Conservation (phyloP, 2,888 invertebrate species). For the Drosophila neoperkinsi region DNA sequence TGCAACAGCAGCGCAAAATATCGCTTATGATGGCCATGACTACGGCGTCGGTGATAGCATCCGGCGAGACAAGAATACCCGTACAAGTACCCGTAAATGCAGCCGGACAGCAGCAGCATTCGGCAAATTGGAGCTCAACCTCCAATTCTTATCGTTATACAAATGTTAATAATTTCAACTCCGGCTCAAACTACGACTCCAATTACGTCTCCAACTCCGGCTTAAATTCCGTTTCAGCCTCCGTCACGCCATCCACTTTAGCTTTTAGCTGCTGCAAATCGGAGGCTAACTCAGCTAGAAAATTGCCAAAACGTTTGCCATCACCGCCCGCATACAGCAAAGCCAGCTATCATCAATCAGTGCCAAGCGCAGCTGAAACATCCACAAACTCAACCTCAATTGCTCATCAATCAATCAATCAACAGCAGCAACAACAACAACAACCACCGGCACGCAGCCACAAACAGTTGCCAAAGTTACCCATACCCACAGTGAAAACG, state of each 20-base stretch:
- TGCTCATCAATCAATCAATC: conserved; percentile 18
- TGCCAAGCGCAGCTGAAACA: conserved; percentile 11
- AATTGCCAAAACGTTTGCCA: conserved; percentile 80
- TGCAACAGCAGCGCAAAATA: conserved; percentile 71
- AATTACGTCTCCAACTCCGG: background rate
- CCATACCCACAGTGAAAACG: conserved; percentile 31
- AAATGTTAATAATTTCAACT: conserved; percentile 13
- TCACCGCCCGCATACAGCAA: conserved; percentile 49
- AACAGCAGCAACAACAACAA: conserved; percentile 24
- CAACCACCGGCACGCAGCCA: conserved; percentile 28
- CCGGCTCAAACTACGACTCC: background rate
- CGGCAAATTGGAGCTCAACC: conserved; percentile 21
- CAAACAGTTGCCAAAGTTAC: conserved; percentile 79
- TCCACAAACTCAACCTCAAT: conserved; percentile 14
- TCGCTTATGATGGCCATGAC: conserved; percentile 81
- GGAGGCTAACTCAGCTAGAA: conserved; percentile 56
- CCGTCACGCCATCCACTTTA: conserved; percentile 1
- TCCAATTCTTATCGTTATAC: conserved; percentile 3
- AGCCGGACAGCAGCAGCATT: conserved; percentile 14
- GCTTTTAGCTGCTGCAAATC: conserved; percentile 17
- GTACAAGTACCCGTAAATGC: conserved; percentile 24
- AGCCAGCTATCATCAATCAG: conserved; percentile 30
- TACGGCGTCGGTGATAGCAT: conserved; percentile 83
- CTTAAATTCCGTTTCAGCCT: background rate
- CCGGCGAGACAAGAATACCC: conserved; percentile 80